These are phyloP conservation scores for Myotis daubentonii DNA, from an alignment of 2,797 vertebrate species.

Conservation along the genomic window DNA sequence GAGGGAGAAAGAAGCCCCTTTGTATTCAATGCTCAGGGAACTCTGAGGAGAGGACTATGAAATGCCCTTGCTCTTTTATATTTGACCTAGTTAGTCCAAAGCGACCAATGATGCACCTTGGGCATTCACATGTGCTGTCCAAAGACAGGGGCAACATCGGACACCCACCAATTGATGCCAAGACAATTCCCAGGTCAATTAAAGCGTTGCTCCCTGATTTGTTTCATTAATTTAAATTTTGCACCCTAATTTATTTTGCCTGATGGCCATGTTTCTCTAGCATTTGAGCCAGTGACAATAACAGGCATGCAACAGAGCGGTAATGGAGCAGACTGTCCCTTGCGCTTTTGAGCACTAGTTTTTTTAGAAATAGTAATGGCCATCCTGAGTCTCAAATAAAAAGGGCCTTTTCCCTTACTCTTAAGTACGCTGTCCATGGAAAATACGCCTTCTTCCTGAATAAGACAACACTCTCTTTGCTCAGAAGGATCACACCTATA, in stretches of 20 bases:
- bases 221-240: constrained; percentile 56
- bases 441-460: background rate
- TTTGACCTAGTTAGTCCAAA: background rate
- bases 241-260: constrained; percentile 38
- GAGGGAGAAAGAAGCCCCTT: background rate
- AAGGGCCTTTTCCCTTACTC: background rate
- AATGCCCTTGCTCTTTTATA: background rate
- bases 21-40: background rate
- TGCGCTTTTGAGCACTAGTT: background rate
- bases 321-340: background rate
- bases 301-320: background rate
- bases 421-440: background rate
- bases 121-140: background rate
- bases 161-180: background rate
- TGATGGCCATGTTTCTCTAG: background rate
- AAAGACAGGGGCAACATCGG: background rate
- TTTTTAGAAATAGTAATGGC: constrained; percentile 21
- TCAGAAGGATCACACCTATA: background rate
- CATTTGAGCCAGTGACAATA: background rate
- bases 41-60: background rate
- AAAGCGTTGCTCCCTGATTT: background rate
- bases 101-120: fast-evolving
- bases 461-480: background rate
- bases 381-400: background rate
- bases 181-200: background rate